Evolutionary conservation across 1,140 invertebrate genomes (phyloP).

Genomic region (Ephestia elutella): DNA sequence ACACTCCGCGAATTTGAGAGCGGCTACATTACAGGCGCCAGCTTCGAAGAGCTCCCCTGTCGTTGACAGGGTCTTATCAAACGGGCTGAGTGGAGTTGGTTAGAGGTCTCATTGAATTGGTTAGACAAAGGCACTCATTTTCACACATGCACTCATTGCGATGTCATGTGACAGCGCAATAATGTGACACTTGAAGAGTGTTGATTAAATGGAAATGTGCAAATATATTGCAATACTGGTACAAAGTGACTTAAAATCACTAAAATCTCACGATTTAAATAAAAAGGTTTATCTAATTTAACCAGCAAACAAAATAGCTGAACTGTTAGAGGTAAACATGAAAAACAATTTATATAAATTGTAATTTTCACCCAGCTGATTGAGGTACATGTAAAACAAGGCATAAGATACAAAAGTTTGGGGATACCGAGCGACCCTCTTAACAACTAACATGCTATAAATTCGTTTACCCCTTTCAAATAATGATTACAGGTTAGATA

Average conservation of each 20-base stretch:
- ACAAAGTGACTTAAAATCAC: not conserved
- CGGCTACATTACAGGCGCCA: constrained; percentile 42
- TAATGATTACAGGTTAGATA: not conserved
- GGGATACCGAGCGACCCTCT: not conserved
- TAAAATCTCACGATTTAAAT: no score
- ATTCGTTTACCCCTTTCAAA: not conserved
- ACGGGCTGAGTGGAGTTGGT: constrained; percentile 14
- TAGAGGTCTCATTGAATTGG: constrained; percentile 34
- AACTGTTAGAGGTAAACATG: no score
- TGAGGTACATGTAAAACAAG: not conserved
- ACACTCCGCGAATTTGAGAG: constrained; percentile 63
- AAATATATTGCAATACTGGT: not conserved
- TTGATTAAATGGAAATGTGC: not conserved
- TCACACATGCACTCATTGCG: constrained; percentile 38
- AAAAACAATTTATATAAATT: no score
- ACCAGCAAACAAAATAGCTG: no score
- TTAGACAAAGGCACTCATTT: constrained; percentile 33
- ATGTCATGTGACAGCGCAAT: constrained; percentile 37
- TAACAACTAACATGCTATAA: not conserved
- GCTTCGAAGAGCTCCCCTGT: constrained; percentile 31
- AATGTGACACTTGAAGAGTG: constrained; percentile 30
- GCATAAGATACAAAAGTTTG: not conserved
- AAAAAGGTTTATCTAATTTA: no score
- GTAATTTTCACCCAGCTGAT: no score
- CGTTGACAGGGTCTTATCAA: constrained; percentile 13